Conservation (phyloP, 2,797 vertebrate species). For the Neoniphon sammara region DNA sequence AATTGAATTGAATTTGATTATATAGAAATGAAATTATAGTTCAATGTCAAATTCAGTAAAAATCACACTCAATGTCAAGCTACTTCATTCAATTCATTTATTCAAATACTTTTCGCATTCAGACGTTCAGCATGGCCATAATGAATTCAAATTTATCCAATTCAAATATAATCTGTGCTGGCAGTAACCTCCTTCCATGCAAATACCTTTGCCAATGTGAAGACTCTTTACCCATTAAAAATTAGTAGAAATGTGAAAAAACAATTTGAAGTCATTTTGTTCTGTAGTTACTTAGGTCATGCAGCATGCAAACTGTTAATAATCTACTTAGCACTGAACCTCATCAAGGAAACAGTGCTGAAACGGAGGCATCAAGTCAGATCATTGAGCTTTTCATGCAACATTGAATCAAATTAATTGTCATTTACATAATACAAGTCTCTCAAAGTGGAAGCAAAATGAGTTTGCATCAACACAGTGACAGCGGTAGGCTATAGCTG, state of each 20-base stretch:
- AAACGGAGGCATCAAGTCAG: conserved; percentile 7
- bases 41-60: no score
- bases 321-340: not conserved
- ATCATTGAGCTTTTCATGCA: conserved; percentile 12
- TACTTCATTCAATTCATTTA: no score
- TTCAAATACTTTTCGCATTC: no score
- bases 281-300: not conserved
- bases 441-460: not conserved
- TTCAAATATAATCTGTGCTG: no score
- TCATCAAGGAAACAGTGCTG: not conserved
- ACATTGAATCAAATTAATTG: conserved; percentile 18
- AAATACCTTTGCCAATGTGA: no score
- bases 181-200: no score
- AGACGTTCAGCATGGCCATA: no score
- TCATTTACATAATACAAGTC: conserved; percentile 15
- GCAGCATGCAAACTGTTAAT: not conserved
- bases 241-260: not conserved
- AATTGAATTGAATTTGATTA: no score
- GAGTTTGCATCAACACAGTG: conserved; percentile 2
- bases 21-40: no score
- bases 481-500: conserved; percentile 20
- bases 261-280: not conserved
- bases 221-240: not conserved
- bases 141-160: no score
- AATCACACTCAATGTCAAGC: no score